Evolutionary conservation across 2,113 vertebrate genomes (phyloP).

Genomic region (Chloropsis hardwickii): DNA sequence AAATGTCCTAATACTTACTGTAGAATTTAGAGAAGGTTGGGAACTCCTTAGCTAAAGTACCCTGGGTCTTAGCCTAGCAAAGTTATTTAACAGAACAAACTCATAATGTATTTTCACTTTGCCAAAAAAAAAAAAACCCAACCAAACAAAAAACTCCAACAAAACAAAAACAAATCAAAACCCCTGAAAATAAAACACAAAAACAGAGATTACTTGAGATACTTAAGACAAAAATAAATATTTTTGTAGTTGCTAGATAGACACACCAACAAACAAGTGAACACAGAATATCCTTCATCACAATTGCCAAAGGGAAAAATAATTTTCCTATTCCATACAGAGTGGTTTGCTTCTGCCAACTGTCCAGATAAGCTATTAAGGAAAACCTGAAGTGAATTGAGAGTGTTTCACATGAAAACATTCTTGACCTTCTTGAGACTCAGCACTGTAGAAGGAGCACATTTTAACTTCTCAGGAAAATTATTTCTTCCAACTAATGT

Average conservation of each 20-base stretch:
- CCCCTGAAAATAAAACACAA: not conserved
- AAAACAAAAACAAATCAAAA: not conserved
- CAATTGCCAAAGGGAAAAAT: not conserved
- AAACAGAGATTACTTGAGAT: not conserved
- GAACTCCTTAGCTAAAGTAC: not conserved
- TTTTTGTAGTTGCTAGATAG: not conserved
- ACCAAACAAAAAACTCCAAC: too few relatives aligned
- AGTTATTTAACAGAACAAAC: not conserved
- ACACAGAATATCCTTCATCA: not conserved
- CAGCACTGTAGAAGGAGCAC: not conserved
- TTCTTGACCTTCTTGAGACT: not conserved
- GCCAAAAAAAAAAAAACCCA: too few relatives aligned
- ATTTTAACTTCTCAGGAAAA: not conserved
- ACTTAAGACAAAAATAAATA: not conserved
- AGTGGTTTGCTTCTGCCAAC: not conserved
- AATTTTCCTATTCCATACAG: not conserved
- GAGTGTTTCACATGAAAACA: not conserved
- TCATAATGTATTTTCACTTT: not conserved
- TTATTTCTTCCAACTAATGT: not conserved
- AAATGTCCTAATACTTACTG: not conserved
- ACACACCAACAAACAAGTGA: not conserved
- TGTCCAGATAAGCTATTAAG: not conserved
- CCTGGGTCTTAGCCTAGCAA: not conserved
- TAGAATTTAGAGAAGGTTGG: not conserved
- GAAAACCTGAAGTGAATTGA: not conserved